Conservation (phyloP, 1,140 invertebrate genomes). For the Lepidurus arcticus region DNA sequence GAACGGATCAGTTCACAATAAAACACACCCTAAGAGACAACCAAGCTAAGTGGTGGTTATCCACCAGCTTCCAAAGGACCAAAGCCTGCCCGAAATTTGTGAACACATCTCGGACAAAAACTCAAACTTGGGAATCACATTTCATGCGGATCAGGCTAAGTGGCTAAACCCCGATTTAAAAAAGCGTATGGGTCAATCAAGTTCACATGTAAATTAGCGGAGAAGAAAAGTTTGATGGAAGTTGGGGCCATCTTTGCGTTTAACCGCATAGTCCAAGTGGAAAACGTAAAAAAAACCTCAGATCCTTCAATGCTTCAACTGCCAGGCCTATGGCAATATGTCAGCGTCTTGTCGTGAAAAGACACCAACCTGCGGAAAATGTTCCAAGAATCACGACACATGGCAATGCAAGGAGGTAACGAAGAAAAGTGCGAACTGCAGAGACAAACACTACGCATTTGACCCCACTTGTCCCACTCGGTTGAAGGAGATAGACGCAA, state of each 20-base stretch:
- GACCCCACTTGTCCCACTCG: background rate
- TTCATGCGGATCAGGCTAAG: background rate
- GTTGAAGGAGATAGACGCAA: background rate
- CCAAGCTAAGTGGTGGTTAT: background rate
- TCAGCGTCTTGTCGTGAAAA: background rate
- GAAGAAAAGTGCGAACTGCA: conserved; percentile 23
- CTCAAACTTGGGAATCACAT: background rate
- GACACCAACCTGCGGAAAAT: conserved; percentile 16
- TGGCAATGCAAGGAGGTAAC: background rate
- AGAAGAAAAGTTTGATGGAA: background rate
- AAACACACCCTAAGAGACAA: background rate
- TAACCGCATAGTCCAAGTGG: conserved; percentile 19
- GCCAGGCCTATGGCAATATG: conserved; percentile 19
- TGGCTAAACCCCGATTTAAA: conserved; percentile 13
- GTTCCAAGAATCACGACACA: conserved; percentile 6
- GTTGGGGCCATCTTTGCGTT: background rate
- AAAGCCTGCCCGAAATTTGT: background rate
- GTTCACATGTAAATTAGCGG: background rate
- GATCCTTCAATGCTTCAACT: conserved; percentile 12
- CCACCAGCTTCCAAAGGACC: conserved; percentile 22
- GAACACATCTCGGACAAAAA: conserved; percentile 24
- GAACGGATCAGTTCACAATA: no score
- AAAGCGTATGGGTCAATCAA: background rate
- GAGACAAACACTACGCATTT: conserved; percentile 13
- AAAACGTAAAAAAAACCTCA: background rate